Evolutionary conservation across 2,888 invertebrate genomes (phyloP), one percentile per base, ranked within the genome.

Genomic region (Papilio protenor): DNA sequence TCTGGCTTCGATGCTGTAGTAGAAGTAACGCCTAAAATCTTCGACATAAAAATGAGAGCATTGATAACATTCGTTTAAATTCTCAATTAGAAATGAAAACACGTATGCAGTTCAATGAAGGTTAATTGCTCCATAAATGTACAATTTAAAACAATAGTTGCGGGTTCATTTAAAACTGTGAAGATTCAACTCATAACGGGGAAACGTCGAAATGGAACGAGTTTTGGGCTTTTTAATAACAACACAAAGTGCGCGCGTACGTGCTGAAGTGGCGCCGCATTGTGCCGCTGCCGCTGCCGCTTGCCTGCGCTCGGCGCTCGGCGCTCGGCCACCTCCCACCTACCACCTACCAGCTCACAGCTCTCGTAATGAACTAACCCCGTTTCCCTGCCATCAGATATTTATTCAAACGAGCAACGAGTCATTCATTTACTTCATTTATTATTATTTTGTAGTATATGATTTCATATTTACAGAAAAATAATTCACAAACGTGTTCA

Each of bases 161-260:
- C 66, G 45, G 45, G 45, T 70, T 69, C 77, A 77, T 70, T 78
- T 75, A 71, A 78, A 77, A 73, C 75, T 52, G 74, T 78, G 77
- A 78, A 78, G 77, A 78, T 78, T 70, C 77, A 78, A 78, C 71
- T 78, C 64, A 71, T 78, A 75, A 78, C 64, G 66, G 77, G 80
- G 79, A 80, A 83, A 85, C 79, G 83, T 82, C 83, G 84, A 85
- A 88, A 88, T 87, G 85, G 85, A 89, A 87, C 85, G 85, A 88
- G 88, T 87, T 90, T 89, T 85, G 83, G 86, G 83, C 83, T 84
- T 86, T 86, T 86, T 85, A 85, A 87, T 87, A 87, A 85, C 83
- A 82, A 83, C 83, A 84, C 85, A 85, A 85, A 86, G 84, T 81
- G 83, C 80, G 79, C 79, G 80, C 79, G 82, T 80, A 82, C 84